A percentile compares a stretch with the other conserved stretches of the same genome.
phyloP scores from a whole-genome alignment of 1,140 invertebrate species.

The Neodiprion virginianus region DNA sequence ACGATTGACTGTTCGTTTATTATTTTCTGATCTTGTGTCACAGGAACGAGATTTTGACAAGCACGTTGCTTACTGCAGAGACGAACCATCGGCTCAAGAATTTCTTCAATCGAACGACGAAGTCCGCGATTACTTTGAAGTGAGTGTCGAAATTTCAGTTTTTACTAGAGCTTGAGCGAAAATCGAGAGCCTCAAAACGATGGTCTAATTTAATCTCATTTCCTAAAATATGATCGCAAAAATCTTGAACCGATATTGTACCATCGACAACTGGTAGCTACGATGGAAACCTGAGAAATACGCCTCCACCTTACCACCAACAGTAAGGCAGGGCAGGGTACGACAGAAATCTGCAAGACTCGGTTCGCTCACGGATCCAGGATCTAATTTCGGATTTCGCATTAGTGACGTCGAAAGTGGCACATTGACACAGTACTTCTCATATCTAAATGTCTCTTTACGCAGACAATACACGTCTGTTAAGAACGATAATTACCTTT shows the following conservation, averaged over 20 bases:
- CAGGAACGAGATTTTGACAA: slow-evolving; percentile 92
- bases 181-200: no score
- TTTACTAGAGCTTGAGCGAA: no score
- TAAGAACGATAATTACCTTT: no score
- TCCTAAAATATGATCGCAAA: no score
- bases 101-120: slow-evolving; percentile 75
- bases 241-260: no score
- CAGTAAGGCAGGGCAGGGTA: background rate
- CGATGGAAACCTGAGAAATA: background rate
- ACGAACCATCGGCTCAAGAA: slow-evolving; percentile 84
- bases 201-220: no score
- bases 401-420: background rate
- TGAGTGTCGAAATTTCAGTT: slow-evolving; percentile 56
- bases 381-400: background rate
- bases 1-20: slow-evolving; percentile 16
- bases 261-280: no score
- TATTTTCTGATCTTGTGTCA: slow-evolving; percentile 32
- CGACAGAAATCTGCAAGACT: slow-evolving; percentile 2
- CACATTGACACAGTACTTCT: background rate
- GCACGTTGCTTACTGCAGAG: slow-evolving; percentile 87
- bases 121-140: slow-evolving; percentile 82
- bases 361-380: background rate
- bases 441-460: background rate
- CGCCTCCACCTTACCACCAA: background rate
- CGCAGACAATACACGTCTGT: background rate